Evolutionary conservation across 2,113 vertebrate species (phyloP).

Genomic region (Upupa epops): DNA sequence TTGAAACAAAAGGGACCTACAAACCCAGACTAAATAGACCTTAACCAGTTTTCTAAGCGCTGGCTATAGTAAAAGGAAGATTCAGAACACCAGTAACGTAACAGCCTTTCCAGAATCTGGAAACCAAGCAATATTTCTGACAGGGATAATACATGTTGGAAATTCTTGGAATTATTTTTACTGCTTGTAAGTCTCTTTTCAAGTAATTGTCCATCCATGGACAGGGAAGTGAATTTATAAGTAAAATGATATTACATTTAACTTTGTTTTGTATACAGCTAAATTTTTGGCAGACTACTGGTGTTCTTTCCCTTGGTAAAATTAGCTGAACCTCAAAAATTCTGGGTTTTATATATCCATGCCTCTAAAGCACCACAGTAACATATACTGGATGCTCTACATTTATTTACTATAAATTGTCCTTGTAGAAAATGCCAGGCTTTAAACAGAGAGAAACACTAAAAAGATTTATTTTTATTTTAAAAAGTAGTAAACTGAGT

Average conservation of each 20-base stretch:
- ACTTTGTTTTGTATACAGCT: neutral
- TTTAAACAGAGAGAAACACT: neutral
- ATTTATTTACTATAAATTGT: neutral
- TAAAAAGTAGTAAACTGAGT: neutral
- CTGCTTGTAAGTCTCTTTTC: neutral
- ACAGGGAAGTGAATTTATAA: neutral
- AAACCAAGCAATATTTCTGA: neutral
- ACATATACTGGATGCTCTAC: neutral
- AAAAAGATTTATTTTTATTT: neutral
- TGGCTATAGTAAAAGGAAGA: neutral
- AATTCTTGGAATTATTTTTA: neutral
- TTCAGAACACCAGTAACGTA: neutral
- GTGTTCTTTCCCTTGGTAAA: neutral
- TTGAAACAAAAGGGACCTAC: conserved; percentile 28
- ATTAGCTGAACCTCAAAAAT: neutral
- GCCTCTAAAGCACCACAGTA: neutral
- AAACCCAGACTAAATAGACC: conserved; percentile 27
- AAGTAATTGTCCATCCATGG: neutral
- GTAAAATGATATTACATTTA: neutral
- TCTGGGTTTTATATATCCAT: neutral
- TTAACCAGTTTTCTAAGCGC: neutral
- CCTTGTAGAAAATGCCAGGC: neutral
- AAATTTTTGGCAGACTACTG: neutral
- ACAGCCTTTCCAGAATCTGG: neutral
- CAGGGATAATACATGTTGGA: neutral